phyloP scores from a whole-genome alignment of 2,888 invertebrate genomes.

The Tryphoninae sp. region DNA sequence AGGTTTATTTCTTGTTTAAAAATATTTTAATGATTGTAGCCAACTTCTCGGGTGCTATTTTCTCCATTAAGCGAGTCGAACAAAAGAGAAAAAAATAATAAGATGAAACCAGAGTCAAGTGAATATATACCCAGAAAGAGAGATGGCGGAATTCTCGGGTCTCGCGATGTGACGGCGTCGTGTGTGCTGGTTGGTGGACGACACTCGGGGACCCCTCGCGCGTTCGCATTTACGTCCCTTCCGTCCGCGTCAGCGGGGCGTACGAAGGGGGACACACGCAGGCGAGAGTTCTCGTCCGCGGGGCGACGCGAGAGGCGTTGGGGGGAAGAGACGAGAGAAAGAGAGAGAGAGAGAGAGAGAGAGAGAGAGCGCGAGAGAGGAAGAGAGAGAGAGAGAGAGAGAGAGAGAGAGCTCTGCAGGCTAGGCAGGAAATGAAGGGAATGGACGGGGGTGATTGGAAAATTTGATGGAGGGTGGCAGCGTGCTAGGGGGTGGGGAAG shows the following conservation, averaged over 20 bases:
- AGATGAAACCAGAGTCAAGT: slow-evolving; percentile 40
- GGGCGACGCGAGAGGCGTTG: slow-evolving; percentile 40
- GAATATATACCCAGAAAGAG: slow-evolving; percentile 49
- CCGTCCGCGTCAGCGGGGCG: slow-evolving; percentile 70
- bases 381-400: slow-evolving; percentile 42
- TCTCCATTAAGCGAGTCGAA: background rate
- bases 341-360: slow-evolving; percentile 20
- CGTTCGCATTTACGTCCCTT: slow-evolving; percentile 74
- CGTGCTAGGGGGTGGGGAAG: slow-evolving; percentile 52
- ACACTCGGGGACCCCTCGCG: slow-evolving; percentile 68
- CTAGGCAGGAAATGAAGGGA: slow-evolving; percentile 76
- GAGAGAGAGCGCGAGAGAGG: slow-evolving; percentile 59
- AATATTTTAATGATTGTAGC: no score
- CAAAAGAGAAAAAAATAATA: slow-evolving; percentile 1
- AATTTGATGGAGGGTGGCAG: slow-evolving; percentile 79
- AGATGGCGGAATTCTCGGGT: slow-evolving; percentile 63
- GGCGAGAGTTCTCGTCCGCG: slow-evolving; percentile 67
- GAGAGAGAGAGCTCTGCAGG: slow-evolving; percentile 64
- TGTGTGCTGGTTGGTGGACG: slow-evolving; percentile 75
- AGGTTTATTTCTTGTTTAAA: no score
- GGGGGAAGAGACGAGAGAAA: slow-evolving; percentile 39
- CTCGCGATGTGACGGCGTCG: slow-evolving; percentile 40
- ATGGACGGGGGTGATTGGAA: slow-evolving; percentile 78
- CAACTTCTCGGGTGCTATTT: no score
- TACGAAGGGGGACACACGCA: slow-evolving; percentile 44